phyloP scores from a whole-genome alignment of 2,888 invertebrate species.

The Crematogaster levior region DNA sequence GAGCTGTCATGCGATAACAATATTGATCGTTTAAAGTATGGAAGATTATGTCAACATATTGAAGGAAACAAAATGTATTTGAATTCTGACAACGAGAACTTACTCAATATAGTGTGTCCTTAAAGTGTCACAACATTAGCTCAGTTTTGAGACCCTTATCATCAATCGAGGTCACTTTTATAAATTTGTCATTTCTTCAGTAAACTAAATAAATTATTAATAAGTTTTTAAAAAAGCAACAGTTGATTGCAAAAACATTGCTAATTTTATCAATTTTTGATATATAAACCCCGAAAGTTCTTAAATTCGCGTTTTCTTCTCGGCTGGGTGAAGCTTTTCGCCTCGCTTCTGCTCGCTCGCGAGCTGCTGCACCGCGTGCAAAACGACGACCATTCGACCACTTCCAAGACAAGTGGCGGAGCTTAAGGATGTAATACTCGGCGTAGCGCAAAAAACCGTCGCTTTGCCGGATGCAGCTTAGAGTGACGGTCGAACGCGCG shows the following conservation, averaged over 20 bases:
- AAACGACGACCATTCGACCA: constrained; percentile 50
- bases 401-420: constrained; percentile 71
- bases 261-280: too few species aligned
- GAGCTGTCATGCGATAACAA: background rate
- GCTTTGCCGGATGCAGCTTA: constrained; percentile 80
- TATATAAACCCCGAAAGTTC: background rate
- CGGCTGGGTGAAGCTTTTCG: background rate
- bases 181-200: background rate
- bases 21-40: background rate
- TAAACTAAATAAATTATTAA: background rate
- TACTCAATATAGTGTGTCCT: background rate
- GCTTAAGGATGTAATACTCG: constrained; percentile 75
- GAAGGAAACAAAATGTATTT: background rate
- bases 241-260: background rate
- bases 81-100: background rate
- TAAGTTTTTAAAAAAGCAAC: background rate
- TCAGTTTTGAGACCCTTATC: background rate
- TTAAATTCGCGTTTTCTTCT: background rate
- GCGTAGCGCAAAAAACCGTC: constrained; percentile 72
- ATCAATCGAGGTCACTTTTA: background rate
- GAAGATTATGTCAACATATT: background rate
- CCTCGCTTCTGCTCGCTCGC: background rate
- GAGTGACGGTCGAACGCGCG: constrained; percentile 59
- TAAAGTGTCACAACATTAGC: background rate
- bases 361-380: background rate